These are phyloP conservation scores for Chalcosyrphus nemorum DNA, from an alignment of 2,888 invertebrate genomes.

Conservation along the genomic window DNA sequence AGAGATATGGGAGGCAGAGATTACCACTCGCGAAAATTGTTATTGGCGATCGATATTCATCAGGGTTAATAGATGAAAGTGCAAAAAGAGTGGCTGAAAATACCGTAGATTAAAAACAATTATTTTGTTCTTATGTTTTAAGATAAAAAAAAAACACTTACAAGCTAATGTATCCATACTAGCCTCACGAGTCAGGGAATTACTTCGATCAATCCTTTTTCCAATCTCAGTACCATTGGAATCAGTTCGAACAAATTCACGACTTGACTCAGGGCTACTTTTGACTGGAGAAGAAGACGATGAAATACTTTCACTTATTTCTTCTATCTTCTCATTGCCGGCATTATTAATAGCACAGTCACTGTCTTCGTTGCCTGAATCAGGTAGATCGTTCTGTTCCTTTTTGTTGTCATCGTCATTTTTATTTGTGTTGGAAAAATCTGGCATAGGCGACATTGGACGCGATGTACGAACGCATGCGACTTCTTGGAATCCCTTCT, in stretches of 20 bases:
- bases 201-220: slow-evolving; percentile 77
- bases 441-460: slow-evolving; percentile 88
- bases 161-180: slow-evolving; percentile 86
- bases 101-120: too few species aligned
- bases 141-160: too few species aligned
- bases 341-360: slow-evolving; percentile 53
- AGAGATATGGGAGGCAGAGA: slow-evolving; percentile 97
- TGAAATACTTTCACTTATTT: slow-evolving; percentile 52
- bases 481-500: slow-evolving; percentile 91
- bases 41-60: slow-evolving; percentile 93
- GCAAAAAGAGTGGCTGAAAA: slow-evolving; percentile 79
- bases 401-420: slow-evolving; percentile 41
- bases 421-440: slow-evolving; percentile 82
- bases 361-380: slow-evolving; percentile 46
- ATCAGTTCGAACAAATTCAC: slow-evolving; percentile 79
- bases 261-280: slow-evolving; percentile 74
- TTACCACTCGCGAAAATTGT: slow-evolving; percentile 94
- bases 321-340: slow-evolving; percentile 56
- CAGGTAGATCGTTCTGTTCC: background rate
- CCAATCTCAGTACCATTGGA: slow-evolving; percentile 75
- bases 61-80: slow-evolving; percentile 79
- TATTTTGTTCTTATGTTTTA: too few species aligned
- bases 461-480: slow-evolving; percentile 90
- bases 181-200: slow-evolving; percentile 87
- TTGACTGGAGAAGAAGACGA: slow-evolving; percentile 60